A percentile compares a stretch with the other conserved stretches of the same genome.
phyloP scores from a whole-genome alignment of 2,797 vertebrate species.

The Malurus leucopterus region DNA sequence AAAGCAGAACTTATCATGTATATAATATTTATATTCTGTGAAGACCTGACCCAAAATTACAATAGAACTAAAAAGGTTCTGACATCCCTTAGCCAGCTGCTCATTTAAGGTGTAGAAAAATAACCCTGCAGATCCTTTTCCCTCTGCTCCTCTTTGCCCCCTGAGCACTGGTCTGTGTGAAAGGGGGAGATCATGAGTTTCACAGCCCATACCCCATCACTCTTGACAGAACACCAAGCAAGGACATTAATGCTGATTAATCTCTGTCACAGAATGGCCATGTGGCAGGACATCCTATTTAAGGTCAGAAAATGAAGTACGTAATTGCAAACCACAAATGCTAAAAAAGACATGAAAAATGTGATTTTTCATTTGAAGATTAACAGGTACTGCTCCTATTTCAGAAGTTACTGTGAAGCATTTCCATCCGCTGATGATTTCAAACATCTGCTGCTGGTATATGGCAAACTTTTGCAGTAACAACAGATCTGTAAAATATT shows the following conservation, averaged over 20 bases:
- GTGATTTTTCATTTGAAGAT: neutral
- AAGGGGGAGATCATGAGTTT: neutral
- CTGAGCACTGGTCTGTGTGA: neutral
- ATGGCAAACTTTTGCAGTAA: neutral
- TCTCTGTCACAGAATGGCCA: conserved; percentile 5
- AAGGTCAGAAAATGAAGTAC: conserved; percentile 16
- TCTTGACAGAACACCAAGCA: neutral
- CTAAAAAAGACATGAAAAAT: neutral
- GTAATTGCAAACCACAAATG: neutral
- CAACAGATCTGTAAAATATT: neutral
- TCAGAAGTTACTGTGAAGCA: neutral
- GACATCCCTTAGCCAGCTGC: neutral
- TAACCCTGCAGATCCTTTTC: neutral
- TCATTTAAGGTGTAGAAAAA: neutral
- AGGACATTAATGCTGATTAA: conserved; percentile 31
- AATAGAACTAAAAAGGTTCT: neutral
- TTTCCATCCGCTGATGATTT: neutral
- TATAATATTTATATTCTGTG: neutral
- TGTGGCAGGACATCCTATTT: neutral
- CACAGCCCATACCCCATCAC: neutral
- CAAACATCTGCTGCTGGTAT: neutral
- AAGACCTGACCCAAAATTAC: neutral
- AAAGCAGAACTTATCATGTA: neutral
- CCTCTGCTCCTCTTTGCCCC: neutral
- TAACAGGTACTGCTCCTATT: neutral